Percentiles rank a stretch among this genome's conserved stretches.
These are phyloP conservation scores for Watersipora subatra DNA, from an alignment of 1,140 invertebrate genomes.

Conservation along the genomic window DNA sequence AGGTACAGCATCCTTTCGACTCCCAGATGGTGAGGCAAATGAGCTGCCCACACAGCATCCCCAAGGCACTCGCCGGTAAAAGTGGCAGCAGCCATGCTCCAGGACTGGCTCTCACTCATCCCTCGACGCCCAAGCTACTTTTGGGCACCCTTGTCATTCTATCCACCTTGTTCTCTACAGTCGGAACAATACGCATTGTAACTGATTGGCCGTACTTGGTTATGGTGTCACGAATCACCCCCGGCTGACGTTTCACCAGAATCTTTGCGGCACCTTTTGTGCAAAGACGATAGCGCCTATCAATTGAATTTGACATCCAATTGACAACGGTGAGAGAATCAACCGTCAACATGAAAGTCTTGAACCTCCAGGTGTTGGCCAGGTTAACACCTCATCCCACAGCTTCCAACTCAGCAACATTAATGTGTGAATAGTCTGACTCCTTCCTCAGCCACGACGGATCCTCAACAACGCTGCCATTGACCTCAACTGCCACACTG, in stretches of 20 bases:
- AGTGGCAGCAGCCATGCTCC: not conserved
- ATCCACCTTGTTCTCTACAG: not conserved
- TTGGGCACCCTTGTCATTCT: not conserved
- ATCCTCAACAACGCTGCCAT: not conserved
- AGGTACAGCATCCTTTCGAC: not conserved
- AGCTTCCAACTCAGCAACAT: conserved; percentile 4
- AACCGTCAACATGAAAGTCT: not conserved
- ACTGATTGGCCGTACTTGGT: not conserved
- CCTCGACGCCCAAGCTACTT: no score
- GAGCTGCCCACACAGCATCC: not conserved
- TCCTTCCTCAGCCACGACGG: conserved; percentile 3
- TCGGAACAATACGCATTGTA: not conserved
- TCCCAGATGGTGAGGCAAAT: not conserved
- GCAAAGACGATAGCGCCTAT: not conserved
- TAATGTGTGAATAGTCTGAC: not conserved
- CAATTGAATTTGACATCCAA: not conserved
- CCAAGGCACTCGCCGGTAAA: not conserved
- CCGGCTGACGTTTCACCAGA: not conserved
- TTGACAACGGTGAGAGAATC: not conserved
- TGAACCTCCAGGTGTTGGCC: not conserved
- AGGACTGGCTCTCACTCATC: no score
- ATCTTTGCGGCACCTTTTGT: not conserved
- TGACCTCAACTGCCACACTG: not conserved
- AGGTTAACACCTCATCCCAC: not conserved
- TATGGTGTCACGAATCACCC: not conserved